Base-by-base conservation (phyloP, 2,888 invertebrate genomes). In the Cheilosia impressa region DNA sequence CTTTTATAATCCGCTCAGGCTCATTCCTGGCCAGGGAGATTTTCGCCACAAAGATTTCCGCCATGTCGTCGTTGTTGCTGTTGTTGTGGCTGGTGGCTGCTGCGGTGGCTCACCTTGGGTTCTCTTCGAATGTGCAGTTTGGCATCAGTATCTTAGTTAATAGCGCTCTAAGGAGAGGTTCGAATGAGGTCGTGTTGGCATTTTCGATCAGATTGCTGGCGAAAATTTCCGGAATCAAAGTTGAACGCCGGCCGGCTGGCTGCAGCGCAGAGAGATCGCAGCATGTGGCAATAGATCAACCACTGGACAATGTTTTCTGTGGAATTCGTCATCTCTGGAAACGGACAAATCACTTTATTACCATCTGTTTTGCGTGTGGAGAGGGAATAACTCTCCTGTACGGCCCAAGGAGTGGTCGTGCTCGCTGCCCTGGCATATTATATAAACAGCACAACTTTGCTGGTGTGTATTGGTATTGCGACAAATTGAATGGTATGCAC, bases 221-320 rank as follows among this genome's bases (percentile, higher is more conserved):
- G 47, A 79, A 75, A 75, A 69, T 75, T 85, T 85, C 81, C 81
- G 71, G 81, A 85, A 85, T 85, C 76, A 85, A 85, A 85, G 80
- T 85, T 85, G 81, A 81, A 81, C 43, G 76, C 47, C 76, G 50
- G 24, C 52, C 52, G 24, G 3, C 22, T 22, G 24, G 3, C 22
- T 22, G 66, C 60, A 41, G 45, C 55, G 58, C 17, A 27, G 22
- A 15, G 53, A 65, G 76, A 81, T 81, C 72, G 62, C 72, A 52
- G 71, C 71, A 63, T 81, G 80, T 68, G 81, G 66, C 52, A 65
- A 85, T 85, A 68, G 81, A 85, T 85, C 76, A 81, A 72, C 78
- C 81, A 75, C 71, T 76, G 76, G 76, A 83, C 78, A 78, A 71
- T 81, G 66, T 81, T 81, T 77, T 81, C 72, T 71, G 31, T 52